Evolutionary conservation across 2,113 vertebrate genomes (phyloP).

Genomic region (Xiphophorus hellerii): DNA sequence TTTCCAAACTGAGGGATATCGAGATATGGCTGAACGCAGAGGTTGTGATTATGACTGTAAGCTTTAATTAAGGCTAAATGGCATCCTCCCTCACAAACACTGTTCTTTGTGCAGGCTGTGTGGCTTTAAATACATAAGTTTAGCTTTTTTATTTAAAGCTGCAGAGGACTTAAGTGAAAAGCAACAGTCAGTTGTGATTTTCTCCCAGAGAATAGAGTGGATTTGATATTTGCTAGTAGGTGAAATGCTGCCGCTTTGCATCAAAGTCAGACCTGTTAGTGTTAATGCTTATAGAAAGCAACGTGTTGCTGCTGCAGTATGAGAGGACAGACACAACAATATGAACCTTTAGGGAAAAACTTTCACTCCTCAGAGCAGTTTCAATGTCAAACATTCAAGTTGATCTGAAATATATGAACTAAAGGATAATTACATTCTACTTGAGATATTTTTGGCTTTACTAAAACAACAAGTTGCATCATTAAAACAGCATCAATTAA

Average conservation of each 20-base stretch:
- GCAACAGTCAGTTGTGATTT: too few relatives aligned
- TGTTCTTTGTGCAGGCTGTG: not conserved
- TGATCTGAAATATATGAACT: not conserved
- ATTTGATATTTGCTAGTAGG: too few relatives aligned
- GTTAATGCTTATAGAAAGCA: too few relatives aligned
- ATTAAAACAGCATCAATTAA: not conserved
- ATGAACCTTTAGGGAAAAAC: not conserved
- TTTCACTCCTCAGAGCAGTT: not conserved
- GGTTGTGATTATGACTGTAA: slow-evolving; percentile 18
- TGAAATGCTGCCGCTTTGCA: too few relatives aligned
- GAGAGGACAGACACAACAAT: not conserved
- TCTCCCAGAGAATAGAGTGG: too few relatives aligned
- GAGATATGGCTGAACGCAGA: not conserved
- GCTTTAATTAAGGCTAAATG: slow-evolving; percentile 12
- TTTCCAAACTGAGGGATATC: slow-evolving; percentile 6
- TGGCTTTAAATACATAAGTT: not conserved
- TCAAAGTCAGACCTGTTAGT: too few relatives aligned
- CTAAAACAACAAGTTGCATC: not conserved
- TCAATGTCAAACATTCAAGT: too few relatives aligned
- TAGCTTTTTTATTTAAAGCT: not conserved
- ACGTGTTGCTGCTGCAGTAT: too few relatives aligned
- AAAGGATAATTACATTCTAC: not conserved
- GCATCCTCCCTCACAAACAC: slow-evolving; percentile 1
- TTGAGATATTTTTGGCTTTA: not conserved
- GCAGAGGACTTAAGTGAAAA: not conserved